Base-by-base conservation (phyloP, 2,113 vertebrate species). In the Nannospalax galili region DNA sequence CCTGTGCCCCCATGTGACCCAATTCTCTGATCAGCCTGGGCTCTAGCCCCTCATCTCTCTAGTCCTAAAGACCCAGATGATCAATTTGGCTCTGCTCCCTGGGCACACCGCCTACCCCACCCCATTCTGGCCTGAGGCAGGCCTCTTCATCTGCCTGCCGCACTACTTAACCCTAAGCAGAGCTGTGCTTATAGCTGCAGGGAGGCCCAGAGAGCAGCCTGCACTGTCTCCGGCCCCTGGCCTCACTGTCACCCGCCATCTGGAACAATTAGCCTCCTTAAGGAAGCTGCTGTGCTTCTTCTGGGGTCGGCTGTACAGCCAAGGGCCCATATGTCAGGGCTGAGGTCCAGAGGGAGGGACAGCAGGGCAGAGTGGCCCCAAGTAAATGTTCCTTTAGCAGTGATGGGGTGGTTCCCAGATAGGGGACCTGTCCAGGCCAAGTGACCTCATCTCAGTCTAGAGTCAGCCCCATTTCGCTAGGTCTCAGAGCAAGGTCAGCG, bases 91-190 rank as follows among this genome's bases (percentile, higher is more conserved):
- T 62, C 58, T 37, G 0, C 28, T 52, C 15, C 89, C 32, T 80
- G 1, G 12, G 30, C 24, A 48, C 35, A 67, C 1, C 48, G 11
- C 48, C 48, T 52, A 7, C 48, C 48, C 48, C 48, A 52, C 48
- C 6, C 48, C 48, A 52, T 6, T 52, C 48, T 26, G 60, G 72
- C 88, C 74, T 30, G 48, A 58, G 67, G 40, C 17, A 75, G 26
- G 58, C 16, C 4, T n/a, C n/a, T 24, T 56, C 4, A 22, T 62
- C 37, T 84, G 80, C 60, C 60, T 45, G 1, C 81, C 26, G 15
- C 7, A 7, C 1, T 1, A 5, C 48, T 67, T 12, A 1, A n/a
- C 72, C 10, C 0, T 2, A 17, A 30, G 42, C 67, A 74, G 69
- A 2, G 19, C 37, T 48, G 9, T 5, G 2, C 77, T 16, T 26